These are phyloP conservation scores for Arctopsyche grandis DNA, from an alignment of 1,140 invertebrate species.

Conservation along the genomic window DNA sequence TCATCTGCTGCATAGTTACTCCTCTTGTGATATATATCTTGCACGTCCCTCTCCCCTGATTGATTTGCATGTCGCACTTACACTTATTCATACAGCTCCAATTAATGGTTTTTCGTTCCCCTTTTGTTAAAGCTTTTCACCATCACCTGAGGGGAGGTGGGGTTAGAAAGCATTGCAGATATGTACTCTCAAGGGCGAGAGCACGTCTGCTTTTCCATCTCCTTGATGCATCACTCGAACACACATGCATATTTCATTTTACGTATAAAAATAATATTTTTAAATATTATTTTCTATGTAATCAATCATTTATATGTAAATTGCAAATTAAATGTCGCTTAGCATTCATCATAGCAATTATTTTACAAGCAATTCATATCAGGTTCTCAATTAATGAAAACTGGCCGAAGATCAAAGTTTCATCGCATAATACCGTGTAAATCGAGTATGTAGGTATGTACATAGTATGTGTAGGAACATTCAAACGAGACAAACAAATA, in stretches of 20 bases:
- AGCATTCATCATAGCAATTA: too few species aligned
- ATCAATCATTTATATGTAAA: too few species aligned
- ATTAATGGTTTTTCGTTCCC: constrained; percentile 45
- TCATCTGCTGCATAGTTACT: not conserved
- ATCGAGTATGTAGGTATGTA: too few species aligned
- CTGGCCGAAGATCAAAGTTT: too few species aligned
- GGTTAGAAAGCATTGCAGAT: constrained; percentile 13
- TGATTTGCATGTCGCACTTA: constrained; percentile 45
- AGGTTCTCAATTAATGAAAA: too few species aligned
- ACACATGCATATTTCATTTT: not conserved
- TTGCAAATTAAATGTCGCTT: too few species aligned
- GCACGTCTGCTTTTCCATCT: not conserved
- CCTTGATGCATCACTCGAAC: not conserved
- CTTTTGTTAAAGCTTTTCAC: constrained; percentile 39
- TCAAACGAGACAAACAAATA: not conserved
- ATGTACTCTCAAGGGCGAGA: constrained; percentile 33
- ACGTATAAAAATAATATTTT: too few species aligned
- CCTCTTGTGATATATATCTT: constrained; percentile 22
- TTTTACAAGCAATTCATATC: too few species aligned
- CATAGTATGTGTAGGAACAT: too few species aligned
- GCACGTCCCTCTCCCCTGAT: constrained; percentile 35
- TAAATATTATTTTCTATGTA: too few species aligned
- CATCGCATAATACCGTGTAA: too few species aligned
- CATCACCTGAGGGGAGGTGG: constrained; percentile 27
- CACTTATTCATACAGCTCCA: constrained; percentile 45